Evolutionary conservation across 2,888 invertebrate species (phyloP).

Genomic region (Drosophila borealis): DNA sequence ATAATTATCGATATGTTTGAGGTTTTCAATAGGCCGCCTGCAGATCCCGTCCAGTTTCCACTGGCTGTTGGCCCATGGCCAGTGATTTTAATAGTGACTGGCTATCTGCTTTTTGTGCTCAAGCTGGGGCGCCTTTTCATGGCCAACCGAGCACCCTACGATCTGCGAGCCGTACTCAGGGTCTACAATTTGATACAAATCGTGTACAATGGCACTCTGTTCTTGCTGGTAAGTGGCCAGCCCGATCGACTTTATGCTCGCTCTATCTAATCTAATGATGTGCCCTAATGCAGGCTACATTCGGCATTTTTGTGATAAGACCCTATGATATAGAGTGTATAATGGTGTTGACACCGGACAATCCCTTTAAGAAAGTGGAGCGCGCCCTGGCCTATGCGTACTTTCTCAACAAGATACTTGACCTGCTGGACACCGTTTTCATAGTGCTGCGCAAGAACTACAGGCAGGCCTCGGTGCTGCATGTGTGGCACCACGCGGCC

Average conservation of each 20-base stretch:
- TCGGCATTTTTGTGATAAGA: accelerated
- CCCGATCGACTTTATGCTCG: neutral
- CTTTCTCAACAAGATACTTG: constrained; percentile 23
- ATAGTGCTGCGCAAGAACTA: constrained; percentile 32
- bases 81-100: neutral
- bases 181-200: constrained; percentile 30
- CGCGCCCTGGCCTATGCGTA: neutral
- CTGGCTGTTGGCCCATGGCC: constrained; percentile 21
- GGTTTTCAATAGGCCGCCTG: constrained; percentile 36
- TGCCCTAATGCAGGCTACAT: too few species aligned
- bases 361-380: neutral
- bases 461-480: constrained; percentile 50
- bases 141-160: constrained; percentile 9
- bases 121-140: constrained; percentile 26
- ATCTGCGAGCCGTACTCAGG: constrained; percentile 6
- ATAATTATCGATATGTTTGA: constrained; percentile 32
- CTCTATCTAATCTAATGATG: too few species aligned
- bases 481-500: constrained; percentile 45
- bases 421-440: constrained; percentile 21
- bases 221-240: neutral
- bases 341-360: neutral
- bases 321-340: neutral
- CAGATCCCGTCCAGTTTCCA: constrained; percentile 43
- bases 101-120: constrained; percentile 26
- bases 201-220: constrained; percentile 16